Percentiles rank a stretch among this genome's conserved stretches.
phyloP scores from a whole-genome alignment of 2,113 vertebrate genomes.

The Rhinolophus ferrumequinum region DNA sequence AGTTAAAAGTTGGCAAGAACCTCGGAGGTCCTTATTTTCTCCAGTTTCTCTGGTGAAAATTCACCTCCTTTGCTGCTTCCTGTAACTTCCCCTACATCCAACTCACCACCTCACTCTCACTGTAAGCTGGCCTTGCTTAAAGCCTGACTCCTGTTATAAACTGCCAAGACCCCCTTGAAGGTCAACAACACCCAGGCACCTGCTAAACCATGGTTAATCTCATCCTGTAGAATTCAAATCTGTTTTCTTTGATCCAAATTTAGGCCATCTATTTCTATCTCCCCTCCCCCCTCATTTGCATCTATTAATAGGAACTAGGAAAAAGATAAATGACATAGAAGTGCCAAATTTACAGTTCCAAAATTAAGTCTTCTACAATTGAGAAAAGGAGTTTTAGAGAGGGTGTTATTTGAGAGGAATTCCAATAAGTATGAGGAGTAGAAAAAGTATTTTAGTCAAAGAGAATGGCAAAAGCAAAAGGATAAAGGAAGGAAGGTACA shows the following conservation, averaged over 20 bases:
- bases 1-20: background rate
- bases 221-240: background rate
- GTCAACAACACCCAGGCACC: background rate
- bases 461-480: background rate
- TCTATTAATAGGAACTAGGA: slow-evolving; percentile 38
- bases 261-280: background rate
- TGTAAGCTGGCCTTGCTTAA: background rate
- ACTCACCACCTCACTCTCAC: background rate
- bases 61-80: background rate
- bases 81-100: background rate
- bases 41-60: background rate
- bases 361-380: slow-evolving; percentile 31
- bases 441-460: background rate
- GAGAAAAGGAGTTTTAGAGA: background rate
- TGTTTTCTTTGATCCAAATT: background rate
- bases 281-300: background rate
- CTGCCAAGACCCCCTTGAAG: background rate
- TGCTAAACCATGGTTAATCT: background rate
- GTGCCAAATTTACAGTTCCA: background rate
- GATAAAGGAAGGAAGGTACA: background rate
- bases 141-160: background rate
- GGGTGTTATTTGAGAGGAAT: background rate
- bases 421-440: background rate
- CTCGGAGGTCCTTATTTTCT: background rate
- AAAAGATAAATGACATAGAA: background rate